Base-by-base conservation (phyloP, 2,888 invertebrate genomes). In the Pterobdella sp. region DNA sequence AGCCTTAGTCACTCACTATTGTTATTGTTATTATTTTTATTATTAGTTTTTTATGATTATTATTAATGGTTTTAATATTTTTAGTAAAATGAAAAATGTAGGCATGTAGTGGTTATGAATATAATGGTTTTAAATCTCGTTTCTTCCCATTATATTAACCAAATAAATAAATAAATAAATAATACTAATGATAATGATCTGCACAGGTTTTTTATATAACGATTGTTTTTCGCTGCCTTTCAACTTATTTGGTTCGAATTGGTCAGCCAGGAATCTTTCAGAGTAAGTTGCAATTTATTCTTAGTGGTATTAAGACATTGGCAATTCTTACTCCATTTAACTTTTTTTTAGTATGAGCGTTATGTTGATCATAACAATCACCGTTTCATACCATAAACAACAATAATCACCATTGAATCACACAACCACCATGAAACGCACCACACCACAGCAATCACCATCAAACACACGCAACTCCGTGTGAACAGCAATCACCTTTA, bases 141-240 rank as follows among this genome's bases (percentile, higher is more conserved):
- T n/a, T n/a, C n/a, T n/a, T n/a, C n/a, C n/a, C n/a, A n/a, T n/a
- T n/a, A n/a, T n/a, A 7, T 67, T 22, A 32, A n/a, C n/a, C n/a
- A n/a, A n/a, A n/a, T n/a, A n/a, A n/a, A n/a, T n/a, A n/a, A n/a
- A n/a, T n/a, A n/a, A n/a, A n/a, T n/a, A n/a, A n/a, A n/a, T n/a
- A n/a, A n/a, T n/a, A n/a, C n/a, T n/a, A n/a, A n/a, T n/a, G n/a
- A n/a, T n/a, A n/a, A 56, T 56, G 14, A 22, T 26, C 26, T 22
- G 7, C 49, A 3, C 60, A 56, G 60, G 98, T 0, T 82, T 97
- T 7, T 92, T 98, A 76, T 98, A 98, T 87, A 98, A 98, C 85
- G 98, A 98, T 83, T 88, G 93, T 36, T 98, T 97, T 87, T 94
- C 96, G 26, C 97, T 96, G 84, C 93, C 94, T 4, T 81, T 97